These are phyloP conservation scores for Rana temporaria DNA, from an alignment of 2,113 vertebrate genomes.

Conservation along the genomic window DNA sequence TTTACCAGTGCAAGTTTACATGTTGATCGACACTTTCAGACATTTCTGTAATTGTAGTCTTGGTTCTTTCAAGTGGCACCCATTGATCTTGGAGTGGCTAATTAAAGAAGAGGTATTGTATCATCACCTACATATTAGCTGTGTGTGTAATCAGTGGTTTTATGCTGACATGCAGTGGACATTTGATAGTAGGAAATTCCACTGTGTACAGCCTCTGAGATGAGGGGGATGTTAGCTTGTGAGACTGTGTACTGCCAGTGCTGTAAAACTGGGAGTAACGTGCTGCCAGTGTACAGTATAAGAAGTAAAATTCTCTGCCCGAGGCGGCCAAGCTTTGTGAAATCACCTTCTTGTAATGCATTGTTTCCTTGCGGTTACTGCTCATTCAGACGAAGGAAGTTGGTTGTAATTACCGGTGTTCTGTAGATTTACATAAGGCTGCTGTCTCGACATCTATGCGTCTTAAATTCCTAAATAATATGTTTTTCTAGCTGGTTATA, in stretches of 20 bases:
- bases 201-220: not conserved
- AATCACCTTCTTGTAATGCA: not conserved
- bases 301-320: not conserved
- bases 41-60: no score
- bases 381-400: conserved; percentile 9
- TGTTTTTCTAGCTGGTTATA: no score
- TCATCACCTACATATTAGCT: not conserved
- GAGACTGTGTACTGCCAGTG: not conserved
- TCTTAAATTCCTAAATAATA: not conserved
- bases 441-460: not conserved
- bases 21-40: no score
- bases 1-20: no score
- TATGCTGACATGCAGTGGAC: not conserved
- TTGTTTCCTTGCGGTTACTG: conserved; percentile 10
- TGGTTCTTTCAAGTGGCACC: not conserved
- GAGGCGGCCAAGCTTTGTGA: not conserved
- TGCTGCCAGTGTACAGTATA: not conserved
- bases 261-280: not conserved
- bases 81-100: not conserved
- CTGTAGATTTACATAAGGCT: not conserved
- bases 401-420: not conserved
- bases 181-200: conserved; percentile 1
- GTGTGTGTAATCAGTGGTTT: not conserved
- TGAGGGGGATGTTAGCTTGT: not conserved
- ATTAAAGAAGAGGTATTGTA: not conserved